Percentiles rank a stretch among this genome's conserved stretches.
Evolutionary conservation across 2,113 vertebrate genomes (phyloP).

Genomic region (Catharus bicknelli): DNA sequence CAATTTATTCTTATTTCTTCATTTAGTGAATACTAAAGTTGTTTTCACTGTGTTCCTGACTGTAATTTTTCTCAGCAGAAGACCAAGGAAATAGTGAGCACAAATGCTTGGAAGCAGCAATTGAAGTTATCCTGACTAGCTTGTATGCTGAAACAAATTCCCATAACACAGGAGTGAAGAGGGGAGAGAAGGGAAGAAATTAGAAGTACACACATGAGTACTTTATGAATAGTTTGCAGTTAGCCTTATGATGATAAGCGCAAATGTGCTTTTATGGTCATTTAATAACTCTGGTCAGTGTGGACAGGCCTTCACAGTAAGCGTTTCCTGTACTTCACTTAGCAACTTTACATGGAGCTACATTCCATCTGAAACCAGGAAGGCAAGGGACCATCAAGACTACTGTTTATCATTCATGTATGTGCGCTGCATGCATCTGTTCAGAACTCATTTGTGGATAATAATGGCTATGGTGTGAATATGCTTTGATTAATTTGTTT

Average conservation of each 20-base stretch:
- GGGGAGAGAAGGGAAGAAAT: background rate
- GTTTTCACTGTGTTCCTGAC: conserved; percentile 32
- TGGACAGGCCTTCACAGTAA: conserved; percentile 51
- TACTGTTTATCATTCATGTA: conserved; percentile 55
- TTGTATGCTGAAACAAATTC: conserved; percentile 18
- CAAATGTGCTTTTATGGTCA: conserved; percentile 26
- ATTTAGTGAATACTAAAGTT: conserved; percentile 31
- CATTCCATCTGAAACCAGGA: conserved; percentile 41
- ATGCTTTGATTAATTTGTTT: conserved; percentile 70
- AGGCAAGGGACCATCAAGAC: conserved; percentile 9
- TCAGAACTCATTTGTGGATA: conserved; percentile 66
- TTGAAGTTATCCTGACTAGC: background rate
- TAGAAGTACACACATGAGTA: background rate
- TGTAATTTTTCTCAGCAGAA: conserved; percentile 48
- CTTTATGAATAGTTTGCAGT: background rate
- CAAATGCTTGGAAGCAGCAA: conserved; percentile 12
- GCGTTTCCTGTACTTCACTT: conserved; percentile 44
- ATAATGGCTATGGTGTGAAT: conserved; percentile 61
- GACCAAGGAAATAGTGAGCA: conserved; percentile 6
- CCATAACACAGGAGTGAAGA: background rate
- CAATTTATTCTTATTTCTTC: conserved; percentile 58
- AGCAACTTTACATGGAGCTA: background rate
- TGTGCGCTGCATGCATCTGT: conserved; percentile 68
- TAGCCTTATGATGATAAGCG: conserved; percentile 19
- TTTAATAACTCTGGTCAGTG: conserved; percentile 32